Base-by-base conservation (phyloP, 2,797 vertebrate species). In the Argyrosomus regius region DNA sequence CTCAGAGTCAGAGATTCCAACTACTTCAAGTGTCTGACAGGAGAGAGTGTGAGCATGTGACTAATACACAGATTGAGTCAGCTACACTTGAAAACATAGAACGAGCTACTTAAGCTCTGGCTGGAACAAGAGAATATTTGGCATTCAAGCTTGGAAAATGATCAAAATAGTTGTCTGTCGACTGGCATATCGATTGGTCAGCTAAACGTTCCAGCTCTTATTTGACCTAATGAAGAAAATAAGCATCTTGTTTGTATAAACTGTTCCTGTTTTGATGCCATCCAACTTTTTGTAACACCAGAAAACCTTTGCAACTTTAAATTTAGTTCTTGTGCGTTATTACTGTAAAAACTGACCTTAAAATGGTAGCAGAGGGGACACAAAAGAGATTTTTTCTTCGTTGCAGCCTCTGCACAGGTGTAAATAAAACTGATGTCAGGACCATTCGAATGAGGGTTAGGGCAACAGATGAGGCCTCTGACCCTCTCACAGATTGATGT, bases 391-490 rank as follows among this genome's bases (percentile, higher is more conserved):
- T 67, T 72, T 60, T 13, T 35, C 31, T 61, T 57, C 16, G 7
- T 17, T 39, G 20, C 69, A 67, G 24, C 57, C 49, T 24, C 52
- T 46, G 46, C 5, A 18, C 24, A 53, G 56, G 39, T 7, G 39
- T 16, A 8, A 22, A 61, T 82, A 50, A 72, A 68, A 18, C 72
- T 61, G 52, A 63, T 72, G 39, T 31, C 70, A 57, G 61, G 49
- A 72, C 66, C 24, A 4, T 41, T 57, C 43, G 2, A 65, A 11
- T 57, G 7, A 62, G n/a, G 17, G 7, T 70, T 16, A 20, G 31
- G 20, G 26, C 60, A 66, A 67, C 61, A 82, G 65, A 66, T 63
- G 13, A 75, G 46, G 65, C 75, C 63, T 82, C 72, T 78, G 57
- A 84, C 71, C 71, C 52, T 28, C 31, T 67, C 60, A 26, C 61